Evolutionary conservation across 2,797 vertebrate genomes (phyloP), one percentile per base, ranked within the genome.

Genomic region (Pantherophis alleghaniensis): DNA sequence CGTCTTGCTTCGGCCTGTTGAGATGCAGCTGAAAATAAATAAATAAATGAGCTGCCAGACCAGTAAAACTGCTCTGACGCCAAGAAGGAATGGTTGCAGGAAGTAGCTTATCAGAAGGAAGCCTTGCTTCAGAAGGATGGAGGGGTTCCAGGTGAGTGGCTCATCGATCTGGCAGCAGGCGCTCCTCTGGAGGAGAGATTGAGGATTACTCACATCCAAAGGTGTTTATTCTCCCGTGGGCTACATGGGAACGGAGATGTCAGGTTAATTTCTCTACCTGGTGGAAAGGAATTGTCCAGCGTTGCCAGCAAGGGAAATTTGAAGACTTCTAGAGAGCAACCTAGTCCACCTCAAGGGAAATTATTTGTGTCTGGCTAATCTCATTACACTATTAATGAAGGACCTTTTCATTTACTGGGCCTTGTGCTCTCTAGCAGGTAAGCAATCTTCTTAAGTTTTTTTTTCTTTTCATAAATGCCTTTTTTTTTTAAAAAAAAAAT

Each of bases 371-470:
- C 7, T 87, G 87, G 94, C 90, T 47, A 87, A 12, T 93, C 74
- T 57, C 14, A 86, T 86, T 0, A 5, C 79, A 60, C 0, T 18
- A 74, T 96, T 96, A 95, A 97, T 97, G 97, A 97, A 96, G 96
- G 66, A 16, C 6, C 0, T 96, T 13, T 94, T 95, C 93, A 0
- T 92, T 69, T 6, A 92, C 91, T 93, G 94, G 95, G 90, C 90
- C 9, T 90, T 57, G 1, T 94, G 95, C 91, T 93, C 95, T 12
- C 95, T 92, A 92, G 26, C 94, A 0, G 96, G 97, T 97, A 90
- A 97, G 97, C 95, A 16, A 63, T 12, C 5, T 14, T 53, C 53
- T 20, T 63, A 9, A 83, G 37, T 22, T 47, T 83, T 22, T 74
- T 32, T 47, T 24, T 74, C n/a, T 16, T 61, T 42, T 11, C 20